phyloP scores from a whole-genome alignment of 2,797 vertebrate species.

The Poecilia gillii region DNA sequence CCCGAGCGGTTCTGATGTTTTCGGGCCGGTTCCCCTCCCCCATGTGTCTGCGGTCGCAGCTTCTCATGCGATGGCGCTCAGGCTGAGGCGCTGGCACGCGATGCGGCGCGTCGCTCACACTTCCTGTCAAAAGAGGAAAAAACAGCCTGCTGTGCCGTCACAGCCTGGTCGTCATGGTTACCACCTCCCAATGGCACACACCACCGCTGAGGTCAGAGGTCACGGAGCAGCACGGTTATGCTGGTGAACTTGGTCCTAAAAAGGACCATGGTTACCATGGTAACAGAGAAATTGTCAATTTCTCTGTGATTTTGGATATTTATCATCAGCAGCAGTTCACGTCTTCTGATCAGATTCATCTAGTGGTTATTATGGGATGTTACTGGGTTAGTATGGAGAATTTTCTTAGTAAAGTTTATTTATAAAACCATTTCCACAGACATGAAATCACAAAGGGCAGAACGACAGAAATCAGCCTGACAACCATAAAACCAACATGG shows the following conservation, averaged over 20 bases:
- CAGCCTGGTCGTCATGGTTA: slow-evolving; percentile 5
- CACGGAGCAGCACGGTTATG: neutral
- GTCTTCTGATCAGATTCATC: too few species aligned
- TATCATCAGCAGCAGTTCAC: too few species aligned
- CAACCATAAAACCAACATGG: too few species aligned
- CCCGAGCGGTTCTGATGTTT: neutral
- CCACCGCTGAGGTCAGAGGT: neutral
- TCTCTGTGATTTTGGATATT: too few species aligned
- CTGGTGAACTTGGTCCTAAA: neutral
- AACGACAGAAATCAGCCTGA: too few species aligned
- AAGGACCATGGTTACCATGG: neutral
- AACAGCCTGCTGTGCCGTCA: slow-evolving; percentile 2
- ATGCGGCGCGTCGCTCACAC: slow-evolving; percentile 22
- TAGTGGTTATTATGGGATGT: neutral
- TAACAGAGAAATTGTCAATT: neutral
- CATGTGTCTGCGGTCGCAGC: slow-evolving; percentile 7
- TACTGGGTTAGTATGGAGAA: too few species aligned
- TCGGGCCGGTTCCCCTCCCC: neutral
- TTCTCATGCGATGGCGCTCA: slow-evolving; percentile 20
- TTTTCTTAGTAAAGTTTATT: too few species aligned
- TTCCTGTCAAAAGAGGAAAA: slow-evolving; percentile 34
- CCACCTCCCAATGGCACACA: neutral
- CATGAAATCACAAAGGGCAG: too few species aligned
- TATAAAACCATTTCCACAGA: too few species aligned
- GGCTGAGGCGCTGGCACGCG: slow-evolving; percentile 26